Evolutionary conservation across 2,888 invertebrate species (phyloP), one percentile per base, ranked within the genome.

Genomic region (Trichopria drosophilae): DNA sequence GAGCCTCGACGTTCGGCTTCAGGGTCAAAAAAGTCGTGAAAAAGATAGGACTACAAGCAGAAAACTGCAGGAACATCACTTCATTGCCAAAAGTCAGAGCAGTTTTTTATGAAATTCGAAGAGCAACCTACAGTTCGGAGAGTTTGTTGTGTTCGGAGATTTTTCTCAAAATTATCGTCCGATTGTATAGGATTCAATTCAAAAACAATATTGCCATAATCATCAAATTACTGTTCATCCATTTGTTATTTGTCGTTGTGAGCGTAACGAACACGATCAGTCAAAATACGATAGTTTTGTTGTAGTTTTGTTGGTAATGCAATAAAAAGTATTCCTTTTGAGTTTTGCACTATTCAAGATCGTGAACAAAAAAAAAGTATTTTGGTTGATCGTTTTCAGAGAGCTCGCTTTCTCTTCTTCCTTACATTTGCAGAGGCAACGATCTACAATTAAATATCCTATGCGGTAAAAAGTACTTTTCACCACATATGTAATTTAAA

Each of bases 161-260:
- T 32, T 32, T 15, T 32, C 32, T 12, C 32, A 32, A 15, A 32
- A 32, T 10, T 32, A 32, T 32, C 10, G 16, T 9, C 32, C 32
- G 15, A 3, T 32, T 32, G 32, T 32, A 18, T 19, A 32, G 19
- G 32, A 32, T 13, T 32, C 32, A 18, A 13, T 32, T 9, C 15
- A 32, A n/a, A 32, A 32, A 19, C 32, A 32, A 15, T 32, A 18
- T 32, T 32, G 32, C 18, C 16, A 32, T 32, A 32, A 32, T 6
- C 32, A 10, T 32, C 31, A 31, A 31, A 31, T 31, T 31, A 31
- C 31, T n/a, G 31, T 31, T 15, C 31, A 31, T 7, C 10, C 31
- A 2, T 31, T 31, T n/a, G 31, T 31, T n/a, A n/a, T n/a, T n/a
- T n/a, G n/a, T n/a, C n/a, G n/a, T n/a, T n/a, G n/a, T n/a, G n/a